Percentiles rank a stretch among this genome's conserved stretches.
phyloP scores from a whole-genome alignment of 2,113 vertebrate genomes.

The Leptobrachium leishanense region DNA sequence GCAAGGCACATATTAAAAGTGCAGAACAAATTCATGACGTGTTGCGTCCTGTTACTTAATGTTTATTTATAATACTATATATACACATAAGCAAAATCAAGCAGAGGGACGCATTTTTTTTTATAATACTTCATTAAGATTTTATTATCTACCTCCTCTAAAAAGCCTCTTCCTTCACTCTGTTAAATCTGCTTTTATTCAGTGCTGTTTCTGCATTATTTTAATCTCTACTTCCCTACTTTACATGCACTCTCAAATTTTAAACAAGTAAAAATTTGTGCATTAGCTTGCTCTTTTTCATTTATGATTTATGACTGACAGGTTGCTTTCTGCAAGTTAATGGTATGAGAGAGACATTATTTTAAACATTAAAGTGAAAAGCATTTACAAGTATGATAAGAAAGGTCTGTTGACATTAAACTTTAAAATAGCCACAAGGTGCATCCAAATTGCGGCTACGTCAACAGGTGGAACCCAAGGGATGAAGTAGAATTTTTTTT shows the following conservation, averaged over 20 bases:
- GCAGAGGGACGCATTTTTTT: conserved; percentile 66
- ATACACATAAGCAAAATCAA: conserved; percentile 62
- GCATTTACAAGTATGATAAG: conserved; percentile 96
- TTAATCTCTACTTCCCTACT: conserved; percentile 84
- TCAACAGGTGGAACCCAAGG: conserved; percentile 56
- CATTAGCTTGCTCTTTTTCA: conserved; percentile 84
- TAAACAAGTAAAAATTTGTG: conserved; percentile 87
- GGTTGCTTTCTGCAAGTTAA: conserved; percentile 83
- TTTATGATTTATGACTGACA: conserved; percentile 92
- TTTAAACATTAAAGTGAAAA: conserved; percentile 99
- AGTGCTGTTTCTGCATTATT: conserved; percentile 81
- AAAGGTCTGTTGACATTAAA: conserved; percentile 91
- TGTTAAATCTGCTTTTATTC: conserved; percentile 73
- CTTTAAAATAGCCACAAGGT: conserved; percentile 85
- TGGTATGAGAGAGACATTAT: conserved; percentile 92
- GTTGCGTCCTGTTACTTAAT: conserved; percentile 57
- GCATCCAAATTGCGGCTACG: conserved; percentile 70
- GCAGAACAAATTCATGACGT: conserved; percentile 59
- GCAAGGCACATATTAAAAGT: conserved; percentile 11
- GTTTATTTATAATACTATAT: conserved; percentile 76
- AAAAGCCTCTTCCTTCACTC: conserved; percentile 76
- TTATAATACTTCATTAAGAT: conserved; percentile 98
- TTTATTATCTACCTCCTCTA: conserved; percentile 86
- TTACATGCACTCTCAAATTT: conserved; percentile 85
- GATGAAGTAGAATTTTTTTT: not conserved